phyloP scores from a whole-genome alignment of 2,113 vertebrate species.

The Rallus limicola region DNA sequence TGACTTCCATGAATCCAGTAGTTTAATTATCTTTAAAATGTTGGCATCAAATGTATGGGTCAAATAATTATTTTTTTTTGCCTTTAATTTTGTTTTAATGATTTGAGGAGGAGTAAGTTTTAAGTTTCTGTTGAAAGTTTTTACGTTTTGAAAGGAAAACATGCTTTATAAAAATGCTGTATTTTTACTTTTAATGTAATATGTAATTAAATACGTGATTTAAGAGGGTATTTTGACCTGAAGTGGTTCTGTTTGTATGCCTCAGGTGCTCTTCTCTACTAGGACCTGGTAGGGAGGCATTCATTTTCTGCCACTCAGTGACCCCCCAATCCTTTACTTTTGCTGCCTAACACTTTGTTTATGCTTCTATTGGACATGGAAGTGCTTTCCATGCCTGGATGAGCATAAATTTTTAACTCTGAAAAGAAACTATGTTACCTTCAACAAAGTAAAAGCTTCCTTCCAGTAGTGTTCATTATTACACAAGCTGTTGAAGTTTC shows the following conservation, averaged over 20 bases:
- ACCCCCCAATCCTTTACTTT: background rate
- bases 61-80: background rate
- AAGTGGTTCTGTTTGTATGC: background rate
- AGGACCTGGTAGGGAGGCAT: background rate
- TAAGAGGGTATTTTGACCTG: background rate
- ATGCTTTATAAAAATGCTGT: background rate
- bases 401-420: background rate
- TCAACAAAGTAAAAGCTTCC: conserved; percentile 35
- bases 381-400: background rate
- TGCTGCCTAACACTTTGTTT: background rate
- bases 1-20: background rate
- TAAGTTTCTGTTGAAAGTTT: background rate
- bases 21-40: background rate
- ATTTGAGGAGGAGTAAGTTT: background rate
- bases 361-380: background rate
- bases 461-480: background rate
- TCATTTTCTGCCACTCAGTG: background rate
- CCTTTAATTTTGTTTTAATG: background rate
- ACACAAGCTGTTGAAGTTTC: conserved; percentile 25
- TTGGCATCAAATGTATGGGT: background rate
- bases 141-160: background rate
- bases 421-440: background rate
- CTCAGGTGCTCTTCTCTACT: background rate
- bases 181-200: background rate
- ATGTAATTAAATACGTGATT: background rate